Base-by-base conservation (phyloP, 2,888 invertebrate species). In the Lymantria monacha region DNA sequence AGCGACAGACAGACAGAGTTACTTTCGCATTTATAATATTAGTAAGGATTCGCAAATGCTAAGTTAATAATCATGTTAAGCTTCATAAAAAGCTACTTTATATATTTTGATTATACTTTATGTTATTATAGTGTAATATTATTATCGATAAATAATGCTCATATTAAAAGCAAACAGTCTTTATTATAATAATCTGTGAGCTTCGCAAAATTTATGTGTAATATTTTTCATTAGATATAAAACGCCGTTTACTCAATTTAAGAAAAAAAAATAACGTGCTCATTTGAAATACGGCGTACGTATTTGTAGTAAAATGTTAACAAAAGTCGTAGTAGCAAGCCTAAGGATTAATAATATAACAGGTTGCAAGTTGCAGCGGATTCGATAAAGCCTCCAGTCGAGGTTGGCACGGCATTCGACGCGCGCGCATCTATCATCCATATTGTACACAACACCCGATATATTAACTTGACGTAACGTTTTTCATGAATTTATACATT, bases 311-410 rank as follows among this genome's bases (percentile, higher is more conserved):
- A 71, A 72, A 77, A 67, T 79, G 75, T 83, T 85, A 79, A 81
- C 80, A 74, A 81, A 79, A 78, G 75, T 68, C 76, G 75, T 76
- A 77, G 80, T 72, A 77, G 76, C 76, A 66, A 72, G 76, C 75
- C 80, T 78, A 72, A 75, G 82, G 83, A 87, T 86, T 85, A 82
- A 79, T 79, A 38, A 80, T 79, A 83, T 81, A 81, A 83, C 83
- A 82, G 83, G 85, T 84, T 87, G 81, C 81, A 81, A 74, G 79
- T 77, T 84, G 83, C 83, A 83, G 75, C 63, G 74, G 72, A 66
- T 72, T 65, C 80, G 76, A 82, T 83, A 81, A 76, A 86, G 83
- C 88, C 87, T 88, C 81, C 89, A 90, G 90, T 90, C 81, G 82
- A 78, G 73, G 76, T 79, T 79, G 63, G 80, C 71, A 76, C 83